Percentiles rank a stretch among this genome's conserved stretches.
Conservation (phyloP, 2,888 invertebrate genomes). For the Mactromeris polynyma region DNA sequence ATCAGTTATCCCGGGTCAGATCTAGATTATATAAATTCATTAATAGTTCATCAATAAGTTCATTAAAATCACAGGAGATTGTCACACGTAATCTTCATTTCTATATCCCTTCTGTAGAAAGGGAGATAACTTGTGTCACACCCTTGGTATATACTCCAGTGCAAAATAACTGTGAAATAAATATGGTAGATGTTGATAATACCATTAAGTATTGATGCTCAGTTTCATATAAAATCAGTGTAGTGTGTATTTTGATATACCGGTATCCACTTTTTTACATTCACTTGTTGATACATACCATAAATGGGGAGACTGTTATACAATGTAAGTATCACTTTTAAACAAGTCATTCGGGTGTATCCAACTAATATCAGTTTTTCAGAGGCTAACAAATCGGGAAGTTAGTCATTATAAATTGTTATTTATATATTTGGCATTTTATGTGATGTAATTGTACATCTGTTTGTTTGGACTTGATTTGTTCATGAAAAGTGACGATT, state of each 20-base stretch:
- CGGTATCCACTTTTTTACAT: background rate
- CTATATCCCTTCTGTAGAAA: too few species aligned
- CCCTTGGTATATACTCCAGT: too few species aligned
- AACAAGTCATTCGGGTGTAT: background rate
- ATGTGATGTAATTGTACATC: background rate
- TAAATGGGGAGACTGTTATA: background rate
- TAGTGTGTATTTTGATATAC: background rate
- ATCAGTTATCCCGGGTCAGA: too few species aligned
- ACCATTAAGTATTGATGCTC: background rate
- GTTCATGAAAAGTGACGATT: too few species aligned
- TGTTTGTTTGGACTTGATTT: background rate
- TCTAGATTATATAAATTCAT: too few species aligned
- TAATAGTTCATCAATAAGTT: too few species aligned
- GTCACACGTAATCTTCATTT: too few species aligned
- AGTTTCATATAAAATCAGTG: background rate
- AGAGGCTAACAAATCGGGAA: background rate
- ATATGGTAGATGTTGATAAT: too few species aligned
- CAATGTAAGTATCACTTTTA: background rate
- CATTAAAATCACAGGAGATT: too few species aligned
- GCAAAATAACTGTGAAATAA: too few species aligned
- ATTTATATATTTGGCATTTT: background rate
- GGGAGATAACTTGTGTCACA: too few species aligned
- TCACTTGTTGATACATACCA: background rate
- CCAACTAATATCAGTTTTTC: background rate
- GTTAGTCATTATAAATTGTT: background rate